Percentiles rank a stretch among this genome's conserved stretches.
Evolutionary conservation across 1,140 invertebrate species (phyloP).

Genomic region (Drosophila kikkawai): DNA sequence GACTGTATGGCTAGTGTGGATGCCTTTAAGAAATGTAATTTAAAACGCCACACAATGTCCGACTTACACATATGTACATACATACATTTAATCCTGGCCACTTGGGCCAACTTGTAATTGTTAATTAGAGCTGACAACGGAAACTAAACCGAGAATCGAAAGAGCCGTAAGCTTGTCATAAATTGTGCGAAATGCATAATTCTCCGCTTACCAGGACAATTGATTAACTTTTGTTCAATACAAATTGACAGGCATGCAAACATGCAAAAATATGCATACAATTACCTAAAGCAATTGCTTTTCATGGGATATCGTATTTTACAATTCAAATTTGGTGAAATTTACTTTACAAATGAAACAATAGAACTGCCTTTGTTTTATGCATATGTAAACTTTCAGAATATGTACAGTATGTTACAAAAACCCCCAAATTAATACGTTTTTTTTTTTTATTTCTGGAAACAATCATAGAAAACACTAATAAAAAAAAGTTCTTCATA

Average conservation of each 20-base stretch:
- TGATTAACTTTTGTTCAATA: conserved; percentile 26
- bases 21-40: conserved; percentile 22
- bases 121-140: conserved; percentile 42
- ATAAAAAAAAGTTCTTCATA: not conserved
- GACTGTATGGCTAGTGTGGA: not conserved
- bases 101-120: conserved; percentile 39
- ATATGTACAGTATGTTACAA: not conserved
- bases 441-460: not conserved
- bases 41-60: conserved; percentile 15
- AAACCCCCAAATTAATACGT: too few species aligned
- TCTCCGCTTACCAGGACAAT: conserved; percentile 17
- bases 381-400: not conserved
- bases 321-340: not conserved
- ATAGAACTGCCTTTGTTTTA: not conserved
- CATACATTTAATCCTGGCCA: conserved; percentile 20
- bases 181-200: conserved; percentile 27
- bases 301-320: not conserved
- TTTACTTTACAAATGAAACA: not conserved
- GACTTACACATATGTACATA: not conserved
- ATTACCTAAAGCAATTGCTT: too few species aligned
- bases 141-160: not conserved
- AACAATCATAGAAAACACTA: not conserved
- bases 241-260: conserved; percentile 18
- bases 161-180: conserved; percentile 12
- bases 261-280: not conserved